Conservation (phyloP, 2,888 invertebrate species). For the Eupithecia exiguata region DNA sequence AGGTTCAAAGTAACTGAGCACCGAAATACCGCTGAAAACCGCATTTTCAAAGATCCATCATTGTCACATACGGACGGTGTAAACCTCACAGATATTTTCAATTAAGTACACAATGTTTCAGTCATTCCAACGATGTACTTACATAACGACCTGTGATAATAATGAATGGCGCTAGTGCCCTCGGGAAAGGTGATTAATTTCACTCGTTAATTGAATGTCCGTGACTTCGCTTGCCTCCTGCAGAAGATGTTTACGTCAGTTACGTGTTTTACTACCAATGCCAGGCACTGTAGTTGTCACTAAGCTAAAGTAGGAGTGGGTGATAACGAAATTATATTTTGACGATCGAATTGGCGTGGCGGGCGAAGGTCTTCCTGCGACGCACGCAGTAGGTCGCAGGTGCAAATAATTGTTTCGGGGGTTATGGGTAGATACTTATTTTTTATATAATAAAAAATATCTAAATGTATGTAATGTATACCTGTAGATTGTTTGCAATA, state of each 20-base stretch:
- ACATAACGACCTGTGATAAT: conserved; percentile 21
- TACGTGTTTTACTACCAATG: not conserved
- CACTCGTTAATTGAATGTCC: conserved; percentile 24
- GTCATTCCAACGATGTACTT: conserved; percentile 12
- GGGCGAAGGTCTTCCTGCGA: too few species aligned
- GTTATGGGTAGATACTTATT: too few species aligned
- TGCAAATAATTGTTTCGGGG: too few species aligned
- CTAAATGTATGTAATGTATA: too few species aligned
- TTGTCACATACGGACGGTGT: conserved; percentile 11
- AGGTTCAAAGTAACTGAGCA: too few species aligned
- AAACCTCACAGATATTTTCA: conserved; percentile 15
- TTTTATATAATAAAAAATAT: too few species aligned
- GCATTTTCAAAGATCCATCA: not conserved
- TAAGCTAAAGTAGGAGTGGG: not conserved
- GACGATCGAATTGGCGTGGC: too few species aligned
- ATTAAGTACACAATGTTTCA: conserved; percentile 10
- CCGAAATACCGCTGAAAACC: not conserved
- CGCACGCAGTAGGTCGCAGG: too few species aligned
- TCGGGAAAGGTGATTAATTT: conserved; percentile 29
- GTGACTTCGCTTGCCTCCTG: not conserved
- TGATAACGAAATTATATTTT: too few species aligned
- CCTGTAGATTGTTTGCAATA: too few species aligned
- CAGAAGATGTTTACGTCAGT: not conserved
- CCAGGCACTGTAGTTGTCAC: not conserved
- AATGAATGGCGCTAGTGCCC: conserved; percentile 16